These are phyloP conservation scores for Galeopsomyia nigrocyanea DNA, from an alignment of 2,888 invertebrate genomes.

Conservation along the genomic window DNA sequence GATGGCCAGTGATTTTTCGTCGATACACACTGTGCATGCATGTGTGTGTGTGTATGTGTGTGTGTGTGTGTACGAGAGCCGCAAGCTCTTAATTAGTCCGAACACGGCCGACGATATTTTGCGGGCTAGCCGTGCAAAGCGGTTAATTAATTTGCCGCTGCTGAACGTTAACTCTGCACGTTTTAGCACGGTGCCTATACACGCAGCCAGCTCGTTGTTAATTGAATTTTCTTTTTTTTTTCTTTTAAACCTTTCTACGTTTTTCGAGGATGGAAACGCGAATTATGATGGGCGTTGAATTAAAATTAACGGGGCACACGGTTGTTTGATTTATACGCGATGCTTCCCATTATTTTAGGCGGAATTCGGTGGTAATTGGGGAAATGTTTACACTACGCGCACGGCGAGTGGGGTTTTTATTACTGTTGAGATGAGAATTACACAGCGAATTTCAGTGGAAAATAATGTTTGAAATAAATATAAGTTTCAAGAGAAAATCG, in stretches of 20 bases:
- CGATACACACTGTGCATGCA: conserved; percentile 5
- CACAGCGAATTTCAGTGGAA: no score
- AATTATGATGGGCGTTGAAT: conserved; percentile 22
- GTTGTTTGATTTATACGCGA: conserved; percentile 16
- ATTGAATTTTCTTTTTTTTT: conserved; percentile 22
- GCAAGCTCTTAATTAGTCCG: conserved; percentile 27
- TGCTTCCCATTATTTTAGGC: not conserved
- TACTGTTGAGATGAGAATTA: no score
- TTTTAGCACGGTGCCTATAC: not conserved
- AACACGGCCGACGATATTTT: conserved; percentile 16
- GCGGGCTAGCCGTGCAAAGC: conserved; percentile 10
- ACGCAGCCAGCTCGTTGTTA: conserved; percentile 1
- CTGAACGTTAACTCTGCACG: conserved; percentile 15
- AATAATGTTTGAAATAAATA: no score
- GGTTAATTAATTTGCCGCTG: conserved; percentile 38
- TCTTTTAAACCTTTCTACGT: no score
- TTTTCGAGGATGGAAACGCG: not conserved
- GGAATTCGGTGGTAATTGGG: no score
- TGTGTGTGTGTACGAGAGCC: not conserved
- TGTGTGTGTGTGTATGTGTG: not conserved
- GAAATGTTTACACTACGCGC: no score
- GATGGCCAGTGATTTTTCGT: conserved; percentile 39
- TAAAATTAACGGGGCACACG: conserved; percentile 17
- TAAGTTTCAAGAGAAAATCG: no score
- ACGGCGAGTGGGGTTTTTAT: no score